Conservation (phyloP, 2,797 vertebrate species). For the Artibeus lituratus region DNA sequence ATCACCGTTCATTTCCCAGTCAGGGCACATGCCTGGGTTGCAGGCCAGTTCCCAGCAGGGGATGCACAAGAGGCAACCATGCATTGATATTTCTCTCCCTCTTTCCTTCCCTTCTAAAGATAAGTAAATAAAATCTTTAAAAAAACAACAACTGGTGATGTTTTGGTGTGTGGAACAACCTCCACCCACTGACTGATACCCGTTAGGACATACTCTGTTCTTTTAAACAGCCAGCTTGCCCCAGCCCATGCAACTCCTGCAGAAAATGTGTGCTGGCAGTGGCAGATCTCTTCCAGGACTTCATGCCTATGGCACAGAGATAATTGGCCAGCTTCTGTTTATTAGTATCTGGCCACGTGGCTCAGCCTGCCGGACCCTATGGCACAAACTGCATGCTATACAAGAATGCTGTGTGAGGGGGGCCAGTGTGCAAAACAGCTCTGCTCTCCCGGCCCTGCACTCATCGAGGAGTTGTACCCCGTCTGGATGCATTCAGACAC, state of each 20-base stretch:
- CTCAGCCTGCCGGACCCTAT: not conserved
- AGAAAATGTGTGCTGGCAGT: not conserved
- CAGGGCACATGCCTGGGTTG: too few relatives aligned
- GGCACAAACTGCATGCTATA: not conserved
- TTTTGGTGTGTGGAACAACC: not conserved
- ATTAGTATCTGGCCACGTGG: not conserved
- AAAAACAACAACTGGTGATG: not conserved
- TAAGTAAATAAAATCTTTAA: too few relatives aligned
- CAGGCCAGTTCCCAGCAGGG: too few relatives aligned
- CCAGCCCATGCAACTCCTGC: not conserved
- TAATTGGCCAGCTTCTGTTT: not conserved
- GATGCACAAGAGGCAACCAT: too few relatives aligned
- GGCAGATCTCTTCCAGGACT: not conserved
- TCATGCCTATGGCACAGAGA: not conserved
- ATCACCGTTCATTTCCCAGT: too few relatives aligned
- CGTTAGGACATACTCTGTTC: not conserved
- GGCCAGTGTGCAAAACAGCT: not conserved
- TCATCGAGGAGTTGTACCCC: not conserved
- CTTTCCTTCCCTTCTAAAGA: too few relatives aligned
- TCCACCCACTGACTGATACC: not conserved
- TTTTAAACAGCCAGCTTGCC: not conserved
- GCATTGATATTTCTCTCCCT: too few relatives aligned
- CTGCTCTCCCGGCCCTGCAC: not conserved
- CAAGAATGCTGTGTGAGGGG: not conserved
- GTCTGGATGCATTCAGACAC: not conserved